Evolutionary conservation across 2,113 vertebrate species (phyloP).

Genomic region (Hydropotes inermis): DNA sequence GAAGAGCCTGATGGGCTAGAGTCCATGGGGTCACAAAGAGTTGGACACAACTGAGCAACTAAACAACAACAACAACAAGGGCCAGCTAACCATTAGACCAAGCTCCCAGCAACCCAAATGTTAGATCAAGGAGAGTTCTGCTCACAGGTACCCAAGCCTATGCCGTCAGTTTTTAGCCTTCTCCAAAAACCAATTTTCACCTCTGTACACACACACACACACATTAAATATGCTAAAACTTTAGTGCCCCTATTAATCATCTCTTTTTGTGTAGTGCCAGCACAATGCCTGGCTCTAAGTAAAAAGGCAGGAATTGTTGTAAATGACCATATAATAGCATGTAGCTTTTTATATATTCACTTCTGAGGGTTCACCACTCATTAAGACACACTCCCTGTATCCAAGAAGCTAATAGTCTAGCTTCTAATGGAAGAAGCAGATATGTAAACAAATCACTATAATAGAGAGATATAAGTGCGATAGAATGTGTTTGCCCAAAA

Average conservation of each 20-base stretch:
- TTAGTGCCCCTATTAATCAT: not conserved
- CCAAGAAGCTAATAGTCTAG: not conserved
- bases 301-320: not conserved
- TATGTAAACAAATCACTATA: not conserved
- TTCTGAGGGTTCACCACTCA: not conserved
- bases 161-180: not conserved
- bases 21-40: not conserved
- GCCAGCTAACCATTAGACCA: not conserved
- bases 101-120: not conserved
- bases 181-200: not conserved
- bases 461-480: not conserved
- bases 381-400: not conserved
- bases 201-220: not conserved
- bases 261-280: not conserved
- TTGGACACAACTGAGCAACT: not conserved
- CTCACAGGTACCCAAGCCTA: too few species aligned
- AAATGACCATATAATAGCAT: not conserved
- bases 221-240: not conserved
- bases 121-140: not conserved
- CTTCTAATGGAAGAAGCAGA: slow-evolving; percentile 27
- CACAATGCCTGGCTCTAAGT: not conserved
- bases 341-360: not conserved
- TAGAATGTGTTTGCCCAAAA: not conserved
- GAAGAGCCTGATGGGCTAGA: not conserved
- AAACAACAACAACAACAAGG: not conserved